Evolutionary conservation across 2,888 invertebrate species (phyloP).

Genomic region (Callinectes sapidus): DNA sequence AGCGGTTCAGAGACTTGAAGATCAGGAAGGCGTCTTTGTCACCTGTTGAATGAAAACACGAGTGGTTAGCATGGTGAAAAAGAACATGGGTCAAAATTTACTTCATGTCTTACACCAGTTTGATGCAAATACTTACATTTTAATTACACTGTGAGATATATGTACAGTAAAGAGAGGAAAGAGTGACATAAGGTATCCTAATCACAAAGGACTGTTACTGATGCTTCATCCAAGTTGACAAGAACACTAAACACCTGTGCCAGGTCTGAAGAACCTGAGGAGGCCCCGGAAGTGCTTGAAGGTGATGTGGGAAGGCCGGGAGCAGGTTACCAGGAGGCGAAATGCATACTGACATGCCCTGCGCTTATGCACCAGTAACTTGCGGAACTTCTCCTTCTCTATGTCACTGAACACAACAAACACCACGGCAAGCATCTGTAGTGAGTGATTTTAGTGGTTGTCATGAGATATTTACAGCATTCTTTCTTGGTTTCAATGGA

Average conservation of each 20-base stretch:
- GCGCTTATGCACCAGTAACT: slow-evolving; percentile 87
- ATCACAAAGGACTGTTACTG: not conserved
- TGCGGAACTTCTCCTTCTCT: slow-evolving; percentile 90
- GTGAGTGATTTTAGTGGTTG: not conserved
- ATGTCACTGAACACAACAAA: slow-evolving; percentile 92
- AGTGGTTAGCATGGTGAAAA: not conserved
- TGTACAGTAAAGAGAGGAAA: not conserved
- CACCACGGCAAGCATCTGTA: slow-evolving; percentile 88
- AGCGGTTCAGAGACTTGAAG: slow-evolving; percentile 86
- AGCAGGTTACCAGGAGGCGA: slow-evolving; percentile 85
- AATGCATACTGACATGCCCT: slow-evolving; percentile 89
- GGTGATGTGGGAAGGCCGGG: slow-evolving; percentile 81
- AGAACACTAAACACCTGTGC: slow-evolving; percentile 80
- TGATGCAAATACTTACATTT: not conserved
- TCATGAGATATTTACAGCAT: not conserved
- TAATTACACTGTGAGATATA: not conserved
- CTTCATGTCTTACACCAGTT: not conserved
- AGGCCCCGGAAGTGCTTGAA: slow-evolving; percentile 88
- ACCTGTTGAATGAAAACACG: slow-evolving; percentile 59
- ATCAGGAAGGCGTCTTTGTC: slow-evolving; percentile 83
- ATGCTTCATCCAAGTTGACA: not conserved
- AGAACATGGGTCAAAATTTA: not conserved
- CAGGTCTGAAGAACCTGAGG: slow-evolving; percentile 86
- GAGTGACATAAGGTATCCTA: not conserved
- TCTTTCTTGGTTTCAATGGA: not conserved